Base-by-base conservation (phyloP, 2,113 vertebrate species). In the Psittacula cyanocephala region DNA sequence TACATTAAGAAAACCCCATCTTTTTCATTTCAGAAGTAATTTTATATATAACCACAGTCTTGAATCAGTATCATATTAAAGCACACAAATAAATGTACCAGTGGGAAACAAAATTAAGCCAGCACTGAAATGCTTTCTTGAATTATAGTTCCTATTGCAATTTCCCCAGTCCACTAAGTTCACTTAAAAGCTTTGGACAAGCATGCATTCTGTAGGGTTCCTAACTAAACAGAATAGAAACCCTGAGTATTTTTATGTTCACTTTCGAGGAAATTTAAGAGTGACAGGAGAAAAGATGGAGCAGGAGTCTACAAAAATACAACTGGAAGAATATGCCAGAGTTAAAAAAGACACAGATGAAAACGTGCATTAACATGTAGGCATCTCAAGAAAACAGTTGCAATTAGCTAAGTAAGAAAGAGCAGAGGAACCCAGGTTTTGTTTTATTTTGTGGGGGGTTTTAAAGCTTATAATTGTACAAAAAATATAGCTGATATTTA, bases 401-500 rank as follows among this genome's bases (percentile, higher is more conserved):
- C 27, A 63, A 37, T 52, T 65, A 79, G 22, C 35, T 60, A 75
- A 86, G n/a, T 44, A 86, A 90, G 28, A 74, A 55, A 63, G 29
- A 88, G 12, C 6, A 79, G 31, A 81, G 39, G 20, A 70, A 43
- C 4, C 23, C 46, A 37, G 12, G 11, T 74, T 83, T 89, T 59
- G 3, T 50, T 67, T 71, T 49, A 28, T 81, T 85, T 59, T 33
- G 20, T 59, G 7, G 16, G 1, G 33, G 33, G 55, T 6, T 35
- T 67, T 13, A 86, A 86, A 59, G 29, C 43, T 83, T 88, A 75
- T 50, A 84, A 84, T 80, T 33, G 74, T 72, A 80, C 37, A 37
- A 91, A 81, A 97, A 96, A 81, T 93, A 96, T 92, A 88, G 96
- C 86, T 96, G 97, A 95, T 92, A 76, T 79, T 96, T 95, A 81